phyloP scores from a whole-genome alignment of 2,888 invertebrate species.

The Polydrusus cervinus region DNA sequence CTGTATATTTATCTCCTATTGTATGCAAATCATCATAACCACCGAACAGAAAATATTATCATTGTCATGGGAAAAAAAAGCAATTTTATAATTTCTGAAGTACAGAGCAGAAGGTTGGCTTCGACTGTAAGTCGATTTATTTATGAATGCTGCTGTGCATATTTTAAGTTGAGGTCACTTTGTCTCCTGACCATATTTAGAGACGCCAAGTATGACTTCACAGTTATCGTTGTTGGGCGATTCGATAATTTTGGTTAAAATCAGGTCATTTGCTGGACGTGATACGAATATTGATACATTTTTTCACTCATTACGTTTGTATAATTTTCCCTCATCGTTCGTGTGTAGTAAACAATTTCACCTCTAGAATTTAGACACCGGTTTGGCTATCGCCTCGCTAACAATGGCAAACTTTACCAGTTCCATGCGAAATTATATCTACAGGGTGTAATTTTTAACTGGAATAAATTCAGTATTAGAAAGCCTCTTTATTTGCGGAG shows the following conservation, averaged over 20 bases:
- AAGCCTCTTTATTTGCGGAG: too few relatives aligned
- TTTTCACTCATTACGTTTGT: too few relatives aligned
- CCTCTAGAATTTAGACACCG: too few relatives aligned
- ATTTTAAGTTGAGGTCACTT: slow-evolving; percentile 31
- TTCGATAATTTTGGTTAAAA: not conserved
- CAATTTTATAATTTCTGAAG: not conserved
- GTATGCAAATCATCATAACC: too few relatives aligned
- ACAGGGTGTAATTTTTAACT: too few relatives aligned
- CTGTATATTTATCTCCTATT: too few relatives aligned
- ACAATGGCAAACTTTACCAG: too few relatives aligned
- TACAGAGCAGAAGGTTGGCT: slow-evolving; percentile 25
- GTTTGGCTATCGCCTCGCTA: too few relatives aligned
- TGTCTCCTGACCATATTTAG: slow-evolving; percentile 37
- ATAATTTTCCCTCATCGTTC: too few relatives aligned
- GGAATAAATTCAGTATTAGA: too few relatives aligned
- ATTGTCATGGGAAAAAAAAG: not conserved
- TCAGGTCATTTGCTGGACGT: not conserved
- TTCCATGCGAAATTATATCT: too few relatives aligned
- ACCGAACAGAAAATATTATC: not conserved
- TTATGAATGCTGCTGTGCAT: slow-evolving; percentile 11
- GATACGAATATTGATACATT: not conserved
- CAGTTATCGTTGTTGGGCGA: slow-evolving; percentile 24
- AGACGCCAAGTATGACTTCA: slow-evolving; percentile 28
- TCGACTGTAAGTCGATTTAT: not conserved
- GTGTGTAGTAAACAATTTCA: too few relatives aligned